Conservation (phyloP, 2,888 invertebrate genomes). For the Periphyllus acericola region DNA sequence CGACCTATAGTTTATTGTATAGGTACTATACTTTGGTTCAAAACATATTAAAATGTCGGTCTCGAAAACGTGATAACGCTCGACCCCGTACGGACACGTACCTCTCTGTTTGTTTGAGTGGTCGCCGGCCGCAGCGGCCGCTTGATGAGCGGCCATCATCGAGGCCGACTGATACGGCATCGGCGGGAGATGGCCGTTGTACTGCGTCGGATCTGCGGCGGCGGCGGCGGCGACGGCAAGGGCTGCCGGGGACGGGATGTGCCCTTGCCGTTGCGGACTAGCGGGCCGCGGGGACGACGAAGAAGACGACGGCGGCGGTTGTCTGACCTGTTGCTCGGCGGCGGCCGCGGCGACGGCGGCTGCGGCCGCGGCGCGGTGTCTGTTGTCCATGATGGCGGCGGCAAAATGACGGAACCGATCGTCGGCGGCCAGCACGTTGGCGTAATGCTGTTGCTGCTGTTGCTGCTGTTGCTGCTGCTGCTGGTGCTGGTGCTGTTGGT, state of each 20-base stretch:
- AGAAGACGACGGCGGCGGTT: not conserved
- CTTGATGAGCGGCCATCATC: slow-evolving; percentile 48
- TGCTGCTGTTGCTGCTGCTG: slow-evolving; percentile 5
- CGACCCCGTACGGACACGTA: not conserved
- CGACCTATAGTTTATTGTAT: no score
- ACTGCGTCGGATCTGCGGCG: not conserved
- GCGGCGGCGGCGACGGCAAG: not conserved
- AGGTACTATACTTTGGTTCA: no score
- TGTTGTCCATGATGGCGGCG: slow-evolving; percentile 55
- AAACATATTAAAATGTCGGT: no score
- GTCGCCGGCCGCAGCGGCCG: slow-evolving; percentile 16
- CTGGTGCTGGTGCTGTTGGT: slow-evolving; percentile 26
- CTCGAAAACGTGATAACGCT: no score
- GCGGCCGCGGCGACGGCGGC: slow-evolving; percentile 39
- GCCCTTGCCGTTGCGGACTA: slow-evolving; percentile 39
- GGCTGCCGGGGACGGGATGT: not conserved
- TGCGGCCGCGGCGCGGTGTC: slow-evolving; percentile 44
- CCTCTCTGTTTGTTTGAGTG: slow-evolving; percentile 51
- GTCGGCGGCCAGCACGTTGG: slow-evolving; percentile 49
- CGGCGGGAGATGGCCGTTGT: slow-evolving; percentile 17
- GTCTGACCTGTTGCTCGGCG: slow-evolving; percentile 28
- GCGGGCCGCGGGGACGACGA: slow-evolving; percentile 5
- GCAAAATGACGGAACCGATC: slow-evolving; percentile 55
- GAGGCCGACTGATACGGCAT: slow-evolving; percentile 36
- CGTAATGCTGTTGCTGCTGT: slow-evolving; percentile 53